phyloP scores from a whole-genome alignment of 2,888 invertebrate species.

The Polydrusus pterygomalis region DNA sequence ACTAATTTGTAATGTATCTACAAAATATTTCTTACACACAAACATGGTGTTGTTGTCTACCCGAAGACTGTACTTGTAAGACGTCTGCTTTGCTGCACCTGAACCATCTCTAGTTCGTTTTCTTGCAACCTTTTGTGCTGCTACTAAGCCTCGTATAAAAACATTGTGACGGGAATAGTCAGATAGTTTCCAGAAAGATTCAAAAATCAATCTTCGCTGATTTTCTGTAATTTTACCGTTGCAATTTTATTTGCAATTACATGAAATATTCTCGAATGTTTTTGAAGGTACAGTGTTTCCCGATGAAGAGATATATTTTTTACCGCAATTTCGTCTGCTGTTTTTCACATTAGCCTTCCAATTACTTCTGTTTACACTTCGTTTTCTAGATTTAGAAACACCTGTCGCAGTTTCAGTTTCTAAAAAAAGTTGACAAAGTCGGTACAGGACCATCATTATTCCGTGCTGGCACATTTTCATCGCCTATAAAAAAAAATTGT shows the following conservation, averaged over 20 bases:
- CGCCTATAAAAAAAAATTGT: slow-evolving; percentile 6
- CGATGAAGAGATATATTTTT: too few relatives aligned
- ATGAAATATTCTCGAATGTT: slow-evolving; percentile 15
- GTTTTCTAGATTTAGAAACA: slow-evolving; percentile 21
- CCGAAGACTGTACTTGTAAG: slow-evolving; percentile 19
- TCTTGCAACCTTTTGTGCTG: slow-evolving; percentile 24
- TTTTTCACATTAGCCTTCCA: slow-evolving; percentile 26
- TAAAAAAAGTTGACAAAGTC: slow-evolving; percentile 1
- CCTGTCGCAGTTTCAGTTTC: slow-evolving; percentile 14
- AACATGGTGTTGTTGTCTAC: slow-evolving; percentile 11
- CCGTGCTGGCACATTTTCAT: slow-evolving; percentile 10
- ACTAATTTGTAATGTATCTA: slow-evolving; percentile 1
- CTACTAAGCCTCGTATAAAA: slow-evolving; percentile 24
- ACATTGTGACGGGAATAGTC: slow-evolving; percentile 25
- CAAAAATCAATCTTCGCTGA: slow-evolving; percentile 20
- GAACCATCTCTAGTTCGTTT: slow-evolving; percentile 24
- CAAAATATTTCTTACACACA: slow-evolving; percentile 17
- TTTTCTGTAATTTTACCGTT: slow-evolving; percentile 16
- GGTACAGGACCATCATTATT: slow-evolving; percentile 13
- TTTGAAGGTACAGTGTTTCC: slow-evolving; percentile 20
- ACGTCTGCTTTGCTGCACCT: slow-evolving; percentile 28
- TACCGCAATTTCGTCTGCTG: slow-evolving; percentile 22
- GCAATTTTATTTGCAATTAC: slow-evolving; percentile 20
- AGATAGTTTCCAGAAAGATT: slow-evolving; percentile 22
- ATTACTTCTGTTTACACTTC: slow-evolving; percentile 25